Base-by-base conservation (phyloP, 2,113 vertebrate genomes). In the Xenopus borealis region DNA sequence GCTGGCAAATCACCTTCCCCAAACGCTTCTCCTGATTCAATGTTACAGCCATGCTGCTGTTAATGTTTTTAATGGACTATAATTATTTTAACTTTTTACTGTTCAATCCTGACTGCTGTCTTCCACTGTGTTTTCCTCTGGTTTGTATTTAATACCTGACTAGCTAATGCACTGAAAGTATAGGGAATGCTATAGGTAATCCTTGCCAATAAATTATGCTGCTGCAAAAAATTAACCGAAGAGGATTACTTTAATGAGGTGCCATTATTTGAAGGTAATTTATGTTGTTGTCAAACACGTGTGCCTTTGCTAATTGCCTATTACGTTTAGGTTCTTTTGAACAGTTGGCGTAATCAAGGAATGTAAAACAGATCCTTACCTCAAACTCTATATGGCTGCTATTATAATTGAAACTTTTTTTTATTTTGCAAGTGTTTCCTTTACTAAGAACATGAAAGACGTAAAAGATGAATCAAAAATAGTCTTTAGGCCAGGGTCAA, bases 261-360 rank as follows among this genome's bases (percentile, higher is more conserved):
- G 44, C 73, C 65, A 75, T 75, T 69, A 62, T 75, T 69, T 55
- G 40, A 58, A 68, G 58, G 66, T 69, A 75, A 75, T 75, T 75
- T 69, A 69, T 69, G 64, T 75, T 75, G 72, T 68, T 76, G 58
- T 76, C 73, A 76, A 76, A 76, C 73, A 76, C 66, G 66, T 69
- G 69, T 76, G 59, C 58, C 57, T 69, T 62, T 64, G 73, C 66
- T 76, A 76, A 76, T 76, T 76, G 66, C 73, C 73, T 69, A 76
- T 76, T 76, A 69, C 66, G 53, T 63, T 69, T 76, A 69, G 66
- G 73, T 63, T 69, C 66, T 69, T 76, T 76, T 69, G 58, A 69
- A 62, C 66, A 76, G 66, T 76, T 76, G 73, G 73, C 57, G 73
- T 69, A 76, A 76, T 76, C 47, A 76, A 76, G 59, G 58, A 47